These are phyloP conservation scores for Aurelia aurita DNA, from an alignment of 30 jellyfish, hydroid and myxozoan genomes.

Conservation along the genomic window DNA sequence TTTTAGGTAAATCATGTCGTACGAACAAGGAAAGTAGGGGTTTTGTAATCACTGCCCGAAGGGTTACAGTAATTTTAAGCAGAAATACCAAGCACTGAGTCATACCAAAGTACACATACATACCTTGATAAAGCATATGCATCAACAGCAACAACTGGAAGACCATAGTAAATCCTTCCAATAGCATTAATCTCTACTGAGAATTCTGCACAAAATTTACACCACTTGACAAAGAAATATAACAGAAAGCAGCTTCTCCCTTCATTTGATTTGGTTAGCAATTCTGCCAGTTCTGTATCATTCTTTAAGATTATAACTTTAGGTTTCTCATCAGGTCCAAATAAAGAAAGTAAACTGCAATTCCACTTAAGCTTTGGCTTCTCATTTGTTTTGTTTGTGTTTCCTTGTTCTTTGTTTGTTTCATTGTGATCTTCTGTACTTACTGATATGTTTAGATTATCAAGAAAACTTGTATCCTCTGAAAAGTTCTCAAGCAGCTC, in stretches of 20 bases:
- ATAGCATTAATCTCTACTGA: slow-evolving; percentile 35
- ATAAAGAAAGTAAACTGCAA: slow-evolving; percentile 21
- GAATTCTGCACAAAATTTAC: slow-evolving; percentile 62
- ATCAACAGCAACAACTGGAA: slow-evolving; percentile 60
- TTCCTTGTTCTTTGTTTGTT: not conserved
- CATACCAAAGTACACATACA: too few relatives aligned
- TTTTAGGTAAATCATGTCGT: too few relatives aligned
- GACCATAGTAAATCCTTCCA: slow-evolving; percentile 38
- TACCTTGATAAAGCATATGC: slow-evolving; percentile 56
- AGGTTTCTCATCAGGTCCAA: not conserved
- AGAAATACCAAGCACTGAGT: too few relatives aligned
- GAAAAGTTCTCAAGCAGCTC: too few relatives aligned
- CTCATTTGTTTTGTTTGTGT: not conserved
- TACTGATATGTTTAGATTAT: too few relatives aligned
- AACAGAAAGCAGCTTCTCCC: slow-evolving; percentile 48
- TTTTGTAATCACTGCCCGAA: too few relatives aligned
- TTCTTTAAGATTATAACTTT: slow-evolving; percentile 29
- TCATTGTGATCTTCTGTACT: not conserved
- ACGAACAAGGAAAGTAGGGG: too few relatives aligned
- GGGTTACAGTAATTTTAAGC: too few relatives aligned
- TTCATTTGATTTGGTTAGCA: slow-evolving; percentile 27
- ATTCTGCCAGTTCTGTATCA: slow-evolving; percentile 35
- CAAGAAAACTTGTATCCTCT: too few relatives aligned
- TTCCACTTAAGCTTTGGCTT: slow-evolving; percentile 25
- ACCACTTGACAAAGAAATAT: slow-evolving; percentile 56